Base-by-base conservation (phyloP, 1,140 invertebrate species). In the Helicoverpa armigera region DNA sequence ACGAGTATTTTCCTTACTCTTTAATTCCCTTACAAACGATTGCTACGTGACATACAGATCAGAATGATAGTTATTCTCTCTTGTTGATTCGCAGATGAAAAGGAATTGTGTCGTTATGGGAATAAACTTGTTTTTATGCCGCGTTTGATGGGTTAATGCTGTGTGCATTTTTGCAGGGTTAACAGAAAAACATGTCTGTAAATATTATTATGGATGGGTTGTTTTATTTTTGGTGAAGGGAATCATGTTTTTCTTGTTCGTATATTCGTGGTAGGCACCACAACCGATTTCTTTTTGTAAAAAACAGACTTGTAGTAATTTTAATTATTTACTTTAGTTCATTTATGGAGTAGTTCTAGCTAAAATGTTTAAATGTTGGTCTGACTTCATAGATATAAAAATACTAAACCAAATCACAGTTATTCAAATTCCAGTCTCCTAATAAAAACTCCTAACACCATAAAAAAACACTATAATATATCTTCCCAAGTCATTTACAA, bases 1-100 rank as follows among this genome's bases (percentile, higher is more conserved):
- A 50, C 35, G 31, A 65, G 35, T 50, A 67, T 67, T 67, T 67
- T 18, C 63, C 63, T 50, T 67, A 18, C 35, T 67, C 14, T 48
- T 18, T 67, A n/a, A 48, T 67, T 67, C 35, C 16, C 9, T 12
- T 35, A 43, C 35, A 43, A 48, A 50, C 48, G n/a, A 16, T 48
- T 43, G 14, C 31, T 2, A 43, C n/a, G 35, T 18, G 29, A 63
- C 61, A 31, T 35, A 35, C 12, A 35, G 12, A 63, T 63, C 35
- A 14, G 48, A 67, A 67, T 67, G 11, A 67, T 67, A 48, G 35
- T 48, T 67, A 67, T 50, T 9, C 16, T 9, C 16, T 48, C 63
- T n/a, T 67, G 63, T 67, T 67, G 35, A 67, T 65, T 31, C 16
- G 16, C 2, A 16, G 16, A 18, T 48, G 35, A 67, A 67, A 67